Percentiles rank a stretch among this genome's conserved stretches.
phyloP scores from a whole-genome alignment of 2,113 vertebrate genomes.

The Sceloporus tristichus region DNA sequence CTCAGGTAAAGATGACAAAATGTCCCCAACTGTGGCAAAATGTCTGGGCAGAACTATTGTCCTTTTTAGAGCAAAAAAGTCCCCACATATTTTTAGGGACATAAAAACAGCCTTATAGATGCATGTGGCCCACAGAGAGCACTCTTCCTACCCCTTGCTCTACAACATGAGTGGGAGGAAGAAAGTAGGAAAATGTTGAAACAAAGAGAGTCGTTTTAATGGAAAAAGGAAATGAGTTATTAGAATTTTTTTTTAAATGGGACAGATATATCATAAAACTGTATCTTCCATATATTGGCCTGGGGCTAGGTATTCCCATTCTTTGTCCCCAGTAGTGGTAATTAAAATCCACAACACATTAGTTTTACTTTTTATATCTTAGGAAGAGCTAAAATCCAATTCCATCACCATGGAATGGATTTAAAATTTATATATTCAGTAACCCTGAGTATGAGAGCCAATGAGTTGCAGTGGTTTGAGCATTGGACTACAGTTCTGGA shows the following conservation, averaged over 20 bases:
- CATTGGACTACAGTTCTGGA: no score
- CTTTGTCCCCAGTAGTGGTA: background rate
- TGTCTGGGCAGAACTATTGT: no score
- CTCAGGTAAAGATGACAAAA: no score
- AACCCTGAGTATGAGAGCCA: background rate
- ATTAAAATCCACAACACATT: background rate
- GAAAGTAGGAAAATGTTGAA: background rate
- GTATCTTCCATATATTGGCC: background rate
- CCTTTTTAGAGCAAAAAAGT: no score
- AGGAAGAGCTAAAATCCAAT: background rate
- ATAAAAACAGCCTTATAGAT: no score
- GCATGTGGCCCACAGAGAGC: no score
- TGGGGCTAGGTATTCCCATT: background rate
- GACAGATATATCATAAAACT: background rate
- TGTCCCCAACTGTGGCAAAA: no score
- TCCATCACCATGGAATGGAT: background rate
- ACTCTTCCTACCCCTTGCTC: no score
- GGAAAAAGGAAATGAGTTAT: background rate
- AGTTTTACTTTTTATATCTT: background rate
- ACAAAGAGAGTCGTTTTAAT: background rate
- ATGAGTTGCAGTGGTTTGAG: no score
- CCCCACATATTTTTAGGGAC: no score
- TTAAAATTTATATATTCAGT: background rate
- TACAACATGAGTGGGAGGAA: background rate
- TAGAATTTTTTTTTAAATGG: background rate